Conservation (phyloP, 2,113 vertebrate species). For the Pundamilia nyererei region DNA sequence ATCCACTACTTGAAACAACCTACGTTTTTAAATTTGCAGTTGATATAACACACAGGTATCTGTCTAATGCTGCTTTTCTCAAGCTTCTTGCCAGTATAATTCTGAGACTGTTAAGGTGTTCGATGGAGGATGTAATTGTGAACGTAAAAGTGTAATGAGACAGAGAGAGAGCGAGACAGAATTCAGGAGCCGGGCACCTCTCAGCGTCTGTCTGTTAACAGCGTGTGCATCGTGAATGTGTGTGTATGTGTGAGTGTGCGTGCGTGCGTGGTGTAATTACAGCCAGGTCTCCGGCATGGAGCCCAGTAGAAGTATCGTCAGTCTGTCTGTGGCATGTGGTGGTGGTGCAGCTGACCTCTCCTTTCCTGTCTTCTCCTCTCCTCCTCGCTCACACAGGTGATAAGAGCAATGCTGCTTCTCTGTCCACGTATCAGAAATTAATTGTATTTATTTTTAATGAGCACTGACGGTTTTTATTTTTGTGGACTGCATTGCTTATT, state of each 20-base stretch:
- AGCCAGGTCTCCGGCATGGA: conserved; percentile 64
- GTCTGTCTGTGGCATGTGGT: conserved; percentile 71
- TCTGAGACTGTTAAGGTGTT: not conserved
- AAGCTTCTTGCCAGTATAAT: not conserved
- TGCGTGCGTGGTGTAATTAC: conserved; percentile 62
- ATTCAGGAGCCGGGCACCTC: conserved; percentile 39
- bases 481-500: not conserved
- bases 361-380: conserved; percentile 39
- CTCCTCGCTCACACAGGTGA: conserved; percentile 21
- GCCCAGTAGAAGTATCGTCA: conserved; percentile 71
- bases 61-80: not conserved
- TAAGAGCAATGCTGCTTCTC: not conserved
- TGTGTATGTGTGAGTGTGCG: not conserved
- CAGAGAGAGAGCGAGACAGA: conserved; percentile 10
- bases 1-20: not conserved
- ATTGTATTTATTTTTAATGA: not conserved
- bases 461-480: not conserved
- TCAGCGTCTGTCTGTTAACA: conserved; percentile 43
- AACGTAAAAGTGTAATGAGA: conserved; percentile 15
- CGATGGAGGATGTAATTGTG: not conserved
- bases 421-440: not conserved
- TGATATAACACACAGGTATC: not conserved
- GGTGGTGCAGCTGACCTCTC: conserved; percentile 60
- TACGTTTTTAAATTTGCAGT: not conserved
- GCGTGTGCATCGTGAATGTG: conserved; percentile 43